Evolutionary conservation across 2,113 vertebrate genomes (phyloP).

Genomic region (Craseonycteris thonglongyai): DNA sequence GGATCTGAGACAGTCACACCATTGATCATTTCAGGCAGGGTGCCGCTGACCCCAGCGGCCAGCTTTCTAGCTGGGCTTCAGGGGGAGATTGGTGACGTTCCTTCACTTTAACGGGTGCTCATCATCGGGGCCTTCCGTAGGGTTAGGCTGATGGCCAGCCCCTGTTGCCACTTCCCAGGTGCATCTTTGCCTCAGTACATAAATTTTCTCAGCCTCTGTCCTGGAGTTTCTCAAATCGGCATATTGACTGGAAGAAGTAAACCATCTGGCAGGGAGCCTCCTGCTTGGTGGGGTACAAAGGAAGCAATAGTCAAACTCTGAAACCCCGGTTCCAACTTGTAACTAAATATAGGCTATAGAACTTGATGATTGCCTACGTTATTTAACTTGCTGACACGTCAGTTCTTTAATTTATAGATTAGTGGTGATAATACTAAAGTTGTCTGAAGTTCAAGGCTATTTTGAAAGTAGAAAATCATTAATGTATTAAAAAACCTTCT

Average conservation of each 20-base stretch:
- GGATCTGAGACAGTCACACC: conserved; percentile 74
- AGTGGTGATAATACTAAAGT: not conserved
- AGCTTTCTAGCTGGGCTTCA: not conserved
- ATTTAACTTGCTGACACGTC: not conserved
- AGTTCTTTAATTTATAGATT: not conserved
- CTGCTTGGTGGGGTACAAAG: not conserved
- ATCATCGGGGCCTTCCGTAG: conserved; percentile 85
- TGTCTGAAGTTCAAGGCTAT: not conserved
- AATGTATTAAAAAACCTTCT: not conserved
- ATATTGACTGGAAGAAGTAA: conserved; percentile 61
- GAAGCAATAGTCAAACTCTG: not conserved
- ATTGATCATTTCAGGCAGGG: conserved; percentile 78
- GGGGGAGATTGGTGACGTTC: conserved; percentile 72
- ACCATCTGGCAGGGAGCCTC: not conserved
- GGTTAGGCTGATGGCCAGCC: conserved; percentile 76
- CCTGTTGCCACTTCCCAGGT: conserved; percentile 80
- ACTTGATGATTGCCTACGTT: not conserved
- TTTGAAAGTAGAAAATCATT: not conserved
- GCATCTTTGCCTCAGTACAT: conserved; percentile 87
- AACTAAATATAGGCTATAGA: not conserved
- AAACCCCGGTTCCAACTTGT: not conserved
- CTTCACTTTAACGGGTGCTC: conserved; percentile 87
- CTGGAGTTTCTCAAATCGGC: conserved; percentile 57
- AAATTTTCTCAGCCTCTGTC: conserved; percentile 79
- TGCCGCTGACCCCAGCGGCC: conserved; percentile 40